Conservation (phyloP, 2,888 invertebrate species). For the Seladonia tumulorum region DNA sequence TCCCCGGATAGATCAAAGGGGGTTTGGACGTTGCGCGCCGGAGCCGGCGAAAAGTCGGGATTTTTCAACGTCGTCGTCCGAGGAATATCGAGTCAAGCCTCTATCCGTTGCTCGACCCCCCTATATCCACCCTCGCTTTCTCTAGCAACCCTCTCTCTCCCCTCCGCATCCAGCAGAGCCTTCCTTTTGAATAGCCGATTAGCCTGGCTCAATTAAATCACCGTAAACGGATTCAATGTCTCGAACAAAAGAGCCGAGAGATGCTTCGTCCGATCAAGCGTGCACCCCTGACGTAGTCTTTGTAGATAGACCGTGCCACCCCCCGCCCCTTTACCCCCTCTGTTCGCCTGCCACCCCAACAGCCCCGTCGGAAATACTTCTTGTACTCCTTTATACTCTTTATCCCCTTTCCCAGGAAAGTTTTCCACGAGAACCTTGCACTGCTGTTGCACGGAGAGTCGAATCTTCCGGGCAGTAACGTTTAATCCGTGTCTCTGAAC, state of each 20-base stretch:
- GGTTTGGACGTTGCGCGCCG: background rate
- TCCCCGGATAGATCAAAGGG: conserved; percentile 35
- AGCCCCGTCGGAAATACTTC: conserved; percentile 49
- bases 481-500: conserved; percentile 54
- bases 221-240: conserved; percentile 59
- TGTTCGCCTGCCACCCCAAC: background rate
- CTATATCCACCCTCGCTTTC: background rate
- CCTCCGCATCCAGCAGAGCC: background rate
- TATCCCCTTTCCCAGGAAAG: conserved; percentile 58
- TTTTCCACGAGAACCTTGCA: conserved; percentile 50
- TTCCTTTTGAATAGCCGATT: conserved; percentile 52
- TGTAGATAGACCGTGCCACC: conserved; percentile 19
- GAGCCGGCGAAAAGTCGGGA: conserved; percentile 20
- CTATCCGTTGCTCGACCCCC: background rate
- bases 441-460: conserved; percentile 6
- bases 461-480: conserved; percentile 33
- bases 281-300: conserved; percentile 45
- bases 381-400: conserved; percentile 64
- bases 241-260: conserved; percentile 54
- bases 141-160: background rate
- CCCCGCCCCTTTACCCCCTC: background rate
- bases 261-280: conserved; percentile 52
- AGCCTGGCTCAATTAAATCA: conserved; percentile 60
- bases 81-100: conserved; percentile 20
- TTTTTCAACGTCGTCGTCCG: conserved; percentile 28